phyloP scores from a whole-genome alignment of 92 coral and sea anemone species.

The Metridium senile region DNA sequence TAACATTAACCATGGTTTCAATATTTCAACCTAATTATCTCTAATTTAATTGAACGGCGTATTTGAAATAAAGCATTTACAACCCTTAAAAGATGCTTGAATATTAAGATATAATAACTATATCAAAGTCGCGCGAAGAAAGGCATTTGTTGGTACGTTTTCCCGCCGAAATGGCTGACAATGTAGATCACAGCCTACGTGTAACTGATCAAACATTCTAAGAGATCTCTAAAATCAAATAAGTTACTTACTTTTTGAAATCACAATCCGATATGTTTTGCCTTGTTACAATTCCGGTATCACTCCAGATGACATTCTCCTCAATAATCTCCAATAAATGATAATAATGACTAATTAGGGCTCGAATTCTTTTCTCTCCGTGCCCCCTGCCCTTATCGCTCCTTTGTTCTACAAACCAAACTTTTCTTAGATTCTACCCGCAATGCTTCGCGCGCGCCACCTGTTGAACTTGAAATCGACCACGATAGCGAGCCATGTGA shows the following conservation, averaged over 20 bases:
- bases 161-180: slow-evolving; percentile 29
- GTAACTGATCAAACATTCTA: background rate
- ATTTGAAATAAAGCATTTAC: background rate
- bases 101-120: background rate
- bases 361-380: slow-evolving; percentile 19
- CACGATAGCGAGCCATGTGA: slow-evolving; percentile 9
- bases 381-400: slow-evolving; percentile 39
- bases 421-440: slow-evolving; percentile 27
- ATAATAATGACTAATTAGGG: slow-evolving; percentile 15
- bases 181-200: slow-evolving; percentile 14
- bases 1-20: too few relatives aligned
- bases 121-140: background rate
- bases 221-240: background rate
- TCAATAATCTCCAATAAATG: slow-evolving; percentile 2
- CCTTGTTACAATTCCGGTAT: slow-evolving; percentile 22
- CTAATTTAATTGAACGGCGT: background rate
- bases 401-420: slow-evolving; percentile 36
- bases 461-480: slow-evolving; percentile 20
- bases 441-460: slow-evolving; percentile 42
- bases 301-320: slow-evolving; percentile 25
- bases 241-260: slow-evolving; percentile 19
- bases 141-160: background rate
- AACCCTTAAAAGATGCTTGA: background rate
- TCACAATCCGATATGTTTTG: slow-evolving; percentile 1
- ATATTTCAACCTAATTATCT: background rate